phyloP scores from a whole-genome alignment of 2,797 vertebrate species.

The Silurus lanzhouensis region DNA sequence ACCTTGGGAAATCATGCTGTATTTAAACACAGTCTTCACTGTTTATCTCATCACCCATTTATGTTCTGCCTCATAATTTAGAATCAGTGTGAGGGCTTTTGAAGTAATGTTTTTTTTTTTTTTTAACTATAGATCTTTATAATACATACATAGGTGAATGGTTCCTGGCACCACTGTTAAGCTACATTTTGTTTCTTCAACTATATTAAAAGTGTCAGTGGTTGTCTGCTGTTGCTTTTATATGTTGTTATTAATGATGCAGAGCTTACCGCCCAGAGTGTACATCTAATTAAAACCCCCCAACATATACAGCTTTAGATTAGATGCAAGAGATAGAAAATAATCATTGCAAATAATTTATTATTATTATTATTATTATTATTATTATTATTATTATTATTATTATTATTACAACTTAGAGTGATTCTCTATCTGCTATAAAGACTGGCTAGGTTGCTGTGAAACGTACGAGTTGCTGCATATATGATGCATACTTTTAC shows the following conservation, averaged over 20 bases:
- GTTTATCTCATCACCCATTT: slow-evolving; percentile 60
- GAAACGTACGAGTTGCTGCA: slow-evolving; percentile 55
- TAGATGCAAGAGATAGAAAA: slow-evolving; percentile 75
- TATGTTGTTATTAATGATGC: slow-evolving; percentile 80
- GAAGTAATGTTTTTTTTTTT: slow-evolving; percentile 70
- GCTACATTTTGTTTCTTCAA: slow-evolving; percentile 81
- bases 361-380: slow-evolving; percentile 58
- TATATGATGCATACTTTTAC: not conserved
- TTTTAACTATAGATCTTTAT: slow-evolving; percentile 66
- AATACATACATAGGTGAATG: slow-evolving; percentile 60
- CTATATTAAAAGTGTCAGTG: slow-evolving; percentile 83
- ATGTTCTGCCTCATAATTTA: slow-evolving; percentile 69
- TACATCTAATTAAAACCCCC: slow-evolving; percentile 78
- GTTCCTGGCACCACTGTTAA: slow-evolving; percentile 75
- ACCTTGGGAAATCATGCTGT: slow-evolving; percentile 32
- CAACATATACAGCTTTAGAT: slow-evolving; percentile 76
- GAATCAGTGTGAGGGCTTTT: slow-evolving; percentile 69
- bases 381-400: not conserved
- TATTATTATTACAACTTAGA: no score
- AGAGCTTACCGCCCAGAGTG: slow-evolving; percentile 64
- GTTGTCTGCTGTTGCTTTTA: slow-evolving; percentile 79
- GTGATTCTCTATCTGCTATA: slow-evolving; percentile 62
- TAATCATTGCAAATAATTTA: slow-evolving; percentile 79
- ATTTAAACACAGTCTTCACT: slow-evolving; percentile 19
- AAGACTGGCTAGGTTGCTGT: slow-evolving; percentile 61